Conservation (phyloP, 2,113 vertebrate genomes). For the Agelaius phoeniceus region DNA sequence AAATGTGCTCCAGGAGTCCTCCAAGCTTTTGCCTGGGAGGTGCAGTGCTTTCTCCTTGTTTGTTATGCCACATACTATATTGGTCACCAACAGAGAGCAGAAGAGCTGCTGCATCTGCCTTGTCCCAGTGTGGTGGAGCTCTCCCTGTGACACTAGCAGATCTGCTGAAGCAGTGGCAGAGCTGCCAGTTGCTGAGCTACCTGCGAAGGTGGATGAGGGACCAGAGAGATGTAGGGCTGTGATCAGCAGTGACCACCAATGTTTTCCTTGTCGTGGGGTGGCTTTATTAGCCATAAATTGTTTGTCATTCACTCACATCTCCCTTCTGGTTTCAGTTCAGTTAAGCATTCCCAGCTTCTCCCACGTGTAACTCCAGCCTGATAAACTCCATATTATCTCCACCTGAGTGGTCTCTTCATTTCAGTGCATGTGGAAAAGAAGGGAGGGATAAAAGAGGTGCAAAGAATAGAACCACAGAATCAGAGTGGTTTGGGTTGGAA, state of each 20-base stretch:
- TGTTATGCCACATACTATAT: neutral
- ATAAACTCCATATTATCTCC: neutral
- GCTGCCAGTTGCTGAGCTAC: neutral
- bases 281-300: neutral
- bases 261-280: neutral
- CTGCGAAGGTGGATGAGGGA: neutral
- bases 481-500: neutral
- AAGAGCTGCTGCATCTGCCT: neutral
- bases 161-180: neutral
- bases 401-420: neutral
- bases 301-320: neutral
- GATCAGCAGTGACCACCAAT: neutral
- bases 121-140: neutral
- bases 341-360: neutral
- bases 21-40: neutral
- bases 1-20: neutral
- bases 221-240: neutral
- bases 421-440: neutral
- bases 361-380: neutral
- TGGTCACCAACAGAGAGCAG: neutral
- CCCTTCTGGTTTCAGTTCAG: neutral
- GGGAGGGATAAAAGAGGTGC: neutral
- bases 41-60: neutral
- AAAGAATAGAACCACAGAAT: neutral
- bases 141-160: neutral